phyloP scores from a whole-genome alignment of 2,797 vertebrate species.

The Catharus ustulatus region DNA sequence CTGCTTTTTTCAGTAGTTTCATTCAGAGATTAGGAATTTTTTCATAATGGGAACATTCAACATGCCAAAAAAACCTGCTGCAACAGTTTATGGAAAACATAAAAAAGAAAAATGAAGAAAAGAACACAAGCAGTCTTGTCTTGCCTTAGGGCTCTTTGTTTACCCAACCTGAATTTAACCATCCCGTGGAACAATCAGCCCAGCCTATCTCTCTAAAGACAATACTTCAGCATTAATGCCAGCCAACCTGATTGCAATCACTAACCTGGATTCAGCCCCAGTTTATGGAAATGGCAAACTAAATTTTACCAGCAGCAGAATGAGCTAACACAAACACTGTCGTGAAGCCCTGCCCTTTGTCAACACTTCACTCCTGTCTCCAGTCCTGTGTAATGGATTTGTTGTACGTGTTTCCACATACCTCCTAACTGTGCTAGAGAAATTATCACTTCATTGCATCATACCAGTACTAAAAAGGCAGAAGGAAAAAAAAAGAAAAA shows the following conservation, averaged over 20 bases:
- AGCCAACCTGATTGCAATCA: conserved; percentile 21
- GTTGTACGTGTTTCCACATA: conserved; percentile 54
- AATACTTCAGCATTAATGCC: neutral
- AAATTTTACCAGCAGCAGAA: conserved; percentile 55
- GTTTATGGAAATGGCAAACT: conserved; percentile 40
- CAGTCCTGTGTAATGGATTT: conserved; percentile 38
- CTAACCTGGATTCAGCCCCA: conserved; percentile 39
- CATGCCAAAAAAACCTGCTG: neutral
- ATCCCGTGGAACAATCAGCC: conserved; percentile 24
- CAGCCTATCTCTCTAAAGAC: conserved; percentile 29
- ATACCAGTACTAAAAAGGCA: neutral
- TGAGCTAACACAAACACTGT: conserved; percentile 58
- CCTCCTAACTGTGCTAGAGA: neutral
- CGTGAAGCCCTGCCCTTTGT: conserved; percentile 68
- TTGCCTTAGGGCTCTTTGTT: conserved; percentile 42
- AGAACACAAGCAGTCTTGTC: conserved; percentile 6
- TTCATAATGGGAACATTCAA: neutral
- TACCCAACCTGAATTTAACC: conserved; percentile 46
- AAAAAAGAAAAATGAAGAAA: conserved; percentile 2
- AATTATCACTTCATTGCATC: conserved; percentile 17
- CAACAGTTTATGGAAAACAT: conserved; percentile 15
- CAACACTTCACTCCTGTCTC: conserved; percentile 68
- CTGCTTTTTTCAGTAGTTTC: neutral
- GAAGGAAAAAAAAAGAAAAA: neutral
- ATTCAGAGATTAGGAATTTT: neutral